Evolutionary conservation across 2,113 vertebrate genomes (phyloP), one percentile per base, ranked within the genome.

Genomic region (Athene cunicularia): DNA sequence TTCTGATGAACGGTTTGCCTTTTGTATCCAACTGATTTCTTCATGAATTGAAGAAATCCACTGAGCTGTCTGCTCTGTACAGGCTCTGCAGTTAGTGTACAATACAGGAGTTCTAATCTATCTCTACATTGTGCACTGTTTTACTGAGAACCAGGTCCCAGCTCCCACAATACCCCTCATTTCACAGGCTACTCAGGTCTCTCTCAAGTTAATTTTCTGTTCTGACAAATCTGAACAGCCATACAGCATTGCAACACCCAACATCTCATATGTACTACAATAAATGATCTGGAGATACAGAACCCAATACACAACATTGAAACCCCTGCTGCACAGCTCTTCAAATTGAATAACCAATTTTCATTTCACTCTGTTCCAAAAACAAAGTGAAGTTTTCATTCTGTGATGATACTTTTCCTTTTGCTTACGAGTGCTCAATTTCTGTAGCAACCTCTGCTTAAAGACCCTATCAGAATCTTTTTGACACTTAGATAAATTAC

Each of bases 381-480:
- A 94, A 63, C 84, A 87, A 95, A 91, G 88, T 24, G 50, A 92
- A 88, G 64, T 91, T 96, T 87, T 96, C 39, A 37, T 79, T 85
- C 68, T 80, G 33, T 68, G 70, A 94, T 63, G 47, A 87, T 81
- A 79, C 35, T 85, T 89, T 77, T 47, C 79, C 85, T 80, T 88
- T 87, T 35, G 37, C 49, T 77, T 67, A 6, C 2, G 4, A 93
- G 66, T 19, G 35, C 80, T 90, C 93, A 81, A 82, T 91, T 97
- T 91, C 84, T 90, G 80, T 56, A 79, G 73, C 80, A 96, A 91
- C 45, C 66, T 72, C 83, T 87, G 66, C 41, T 91, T 93, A 95
- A 93, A 96, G 90, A 82, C 66, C 50, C 83, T 85, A 87, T 90
- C 93, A 95, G 73, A 95, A 91, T 91, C 62, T 47, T 96, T 94